Percentiles rank a stretch among this genome's conserved stretches.
These are phyloP conservation scores for Eilema griseolum DNA, from an alignment of 2,888 invertebrate genomes.

Conservation along the genomic window DNA sequence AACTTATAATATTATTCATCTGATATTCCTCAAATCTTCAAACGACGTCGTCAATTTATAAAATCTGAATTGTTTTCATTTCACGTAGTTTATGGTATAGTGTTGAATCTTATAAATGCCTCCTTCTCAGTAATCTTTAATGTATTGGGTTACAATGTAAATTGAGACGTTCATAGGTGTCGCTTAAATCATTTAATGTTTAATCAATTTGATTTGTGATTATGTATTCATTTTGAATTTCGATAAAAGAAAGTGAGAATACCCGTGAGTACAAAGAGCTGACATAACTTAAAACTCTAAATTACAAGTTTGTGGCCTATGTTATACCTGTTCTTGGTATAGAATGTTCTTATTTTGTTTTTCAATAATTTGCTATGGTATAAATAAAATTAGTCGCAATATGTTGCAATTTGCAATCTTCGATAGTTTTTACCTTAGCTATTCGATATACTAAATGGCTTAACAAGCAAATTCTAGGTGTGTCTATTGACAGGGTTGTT, in stretches of 20 bases:
- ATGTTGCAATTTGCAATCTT: background rate
- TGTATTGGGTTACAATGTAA: background rate
- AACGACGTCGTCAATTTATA: background rate
- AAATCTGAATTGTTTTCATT: background rate
- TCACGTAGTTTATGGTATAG: background rate
- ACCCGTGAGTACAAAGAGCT: background rate
- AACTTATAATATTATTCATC: background rate
- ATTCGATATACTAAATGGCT: background rate
- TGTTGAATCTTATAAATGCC: background rate
- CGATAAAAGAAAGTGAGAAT: background rate
- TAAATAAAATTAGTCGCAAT: background rate
- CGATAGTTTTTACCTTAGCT: background rate
- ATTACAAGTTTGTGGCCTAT: background rate
- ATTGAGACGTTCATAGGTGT: background rate
- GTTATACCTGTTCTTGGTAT: background rate
- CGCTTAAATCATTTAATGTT: background rate
- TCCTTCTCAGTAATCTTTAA: conserved; percentile 1
- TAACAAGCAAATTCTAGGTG: background rate
- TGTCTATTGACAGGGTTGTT: background rate
- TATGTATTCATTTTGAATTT: conserved; percentile 2
- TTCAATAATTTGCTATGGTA: no score
- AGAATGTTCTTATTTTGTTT: no score
- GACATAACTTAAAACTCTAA: background rate
- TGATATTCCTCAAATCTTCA: background rate
- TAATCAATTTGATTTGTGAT: background rate